These are phyloP conservation scores for Cisticola juncidis DNA, from an alignment of 2,113 vertebrate species.

Conservation along the genomic window DNA sequence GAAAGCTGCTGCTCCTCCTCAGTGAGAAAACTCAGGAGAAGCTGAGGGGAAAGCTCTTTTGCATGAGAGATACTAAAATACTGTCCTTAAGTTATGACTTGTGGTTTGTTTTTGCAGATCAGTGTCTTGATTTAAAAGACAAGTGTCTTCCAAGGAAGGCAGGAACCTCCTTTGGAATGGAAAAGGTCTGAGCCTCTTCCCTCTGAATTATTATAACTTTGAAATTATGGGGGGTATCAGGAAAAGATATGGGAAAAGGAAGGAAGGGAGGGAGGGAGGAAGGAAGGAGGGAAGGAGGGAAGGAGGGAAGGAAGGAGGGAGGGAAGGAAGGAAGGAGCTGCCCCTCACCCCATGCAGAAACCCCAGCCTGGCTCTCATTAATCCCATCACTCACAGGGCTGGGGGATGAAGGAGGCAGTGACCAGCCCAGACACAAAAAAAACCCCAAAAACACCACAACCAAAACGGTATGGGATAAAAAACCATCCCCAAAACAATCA, in stretches of 20 bases:
- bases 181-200: not conserved
- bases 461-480: too few relatives aligned
- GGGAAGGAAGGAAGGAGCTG: too few relatives aligned
- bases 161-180: not conserved
- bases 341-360: not conserved
- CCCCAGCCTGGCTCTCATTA: not conserved
- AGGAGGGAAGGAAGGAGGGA: too few relatives aligned
- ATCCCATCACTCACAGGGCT: not conserved
- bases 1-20: not conserved
- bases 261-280: not conserved
- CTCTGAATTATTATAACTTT: not conserved
- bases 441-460: not conserved
- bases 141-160: too few relatives aligned
- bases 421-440: not conserved
- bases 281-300: too few relatives aligned
- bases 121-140: not conserved
- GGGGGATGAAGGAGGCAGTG: not conserved
- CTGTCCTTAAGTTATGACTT: not conserved
- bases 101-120: not conserved
- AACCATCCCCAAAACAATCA: not conserved
- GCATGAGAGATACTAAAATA: not conserved
- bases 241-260: not conserved
- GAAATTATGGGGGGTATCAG: not conserved
- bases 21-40: not conserved
- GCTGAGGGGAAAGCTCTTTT: not conserved